Evolutionary conservation across 2,888 invertebrate genomes (phyloP), one percentile per base, ranked within the genome.

Genomic region (Heliconius cydno): DNA sequence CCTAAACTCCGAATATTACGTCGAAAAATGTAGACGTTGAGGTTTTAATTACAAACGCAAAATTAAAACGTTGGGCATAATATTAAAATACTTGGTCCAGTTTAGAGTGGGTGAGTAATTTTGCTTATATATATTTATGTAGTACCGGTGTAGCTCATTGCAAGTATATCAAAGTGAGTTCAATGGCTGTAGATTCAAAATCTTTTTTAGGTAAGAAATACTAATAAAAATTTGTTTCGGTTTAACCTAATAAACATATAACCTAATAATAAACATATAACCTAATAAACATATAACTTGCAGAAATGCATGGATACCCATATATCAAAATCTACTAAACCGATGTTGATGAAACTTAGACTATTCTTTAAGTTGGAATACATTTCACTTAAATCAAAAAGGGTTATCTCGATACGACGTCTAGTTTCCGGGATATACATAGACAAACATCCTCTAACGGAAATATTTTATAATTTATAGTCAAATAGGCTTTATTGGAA

Each of bases 11-110:
- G 57, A 77, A 80, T 75, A 79, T 79, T 77, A 70, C 75, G 57
- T 66, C 72, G 75, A 79, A 81, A 81, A 80, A 80, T 78, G 80
- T 81, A 80, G 60, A 52, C 78, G 74, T 66, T 41, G 76, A 78
- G 63, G 75, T 81, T 81, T 81, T 80, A 79, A 81, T 81, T 80
- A 72, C 73, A 68, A 68, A 57, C 68, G 78, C 46, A 52, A 63
- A 71, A 78, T 72, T 72, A 78, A 72, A 65, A 78, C 52, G 72
- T 38, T 38, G 78, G 60, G 60, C 57, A 73, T 66, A 52, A 74
- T 74, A 78, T 78, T 74, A 78, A 74, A 78, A 78, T 73, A 67
- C 78, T 78, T 78, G 78, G 68, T 41, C 63, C 74, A 63, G 74
- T 78, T 75, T 38, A 41, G 57, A 78, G 74, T 38, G 78, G 57